These are phyloP conservation scores for Ascaphus truei DNA, from an alignment of 2,113 vertebrate genomes.

Conservation along the genomic window DNA sequence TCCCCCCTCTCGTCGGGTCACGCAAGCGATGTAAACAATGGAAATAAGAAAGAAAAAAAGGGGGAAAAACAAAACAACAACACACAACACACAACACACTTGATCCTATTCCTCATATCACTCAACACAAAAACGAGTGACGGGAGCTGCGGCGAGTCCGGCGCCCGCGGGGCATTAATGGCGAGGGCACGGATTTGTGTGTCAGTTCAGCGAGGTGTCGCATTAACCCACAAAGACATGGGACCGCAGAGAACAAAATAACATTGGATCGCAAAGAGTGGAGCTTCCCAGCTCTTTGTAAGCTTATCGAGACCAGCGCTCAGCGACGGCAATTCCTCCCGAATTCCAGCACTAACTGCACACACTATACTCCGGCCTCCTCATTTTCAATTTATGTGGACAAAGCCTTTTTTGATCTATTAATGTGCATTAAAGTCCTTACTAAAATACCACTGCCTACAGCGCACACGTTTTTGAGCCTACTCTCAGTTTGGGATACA, in stretches of 20 bases:
- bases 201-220: conserved; percentile 12
- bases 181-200: background rate
- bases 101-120: too few relatives aligned
- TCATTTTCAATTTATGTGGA: background rate
- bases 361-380: background rate
- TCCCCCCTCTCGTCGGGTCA: conserved; percentile 5
- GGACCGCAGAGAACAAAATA: too few relatives aligned
- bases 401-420: background rate
- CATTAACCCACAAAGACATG: too few relatives aligned
- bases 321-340: background rate
- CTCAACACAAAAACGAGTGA: too few relatives aligned
- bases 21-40: background rate
- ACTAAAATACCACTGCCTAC: background rate
- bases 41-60: background rate
- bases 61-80: too few relatives aligned
- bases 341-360: background rate
- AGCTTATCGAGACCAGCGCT: conserved; percentile 19
- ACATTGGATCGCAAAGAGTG: too few relatives aligned
- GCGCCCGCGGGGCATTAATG: background rate
- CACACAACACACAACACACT: too few relatives aligned
- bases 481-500: background rate
- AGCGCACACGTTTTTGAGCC: background rate
- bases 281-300: background rate
- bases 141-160: too few relatives aligned
- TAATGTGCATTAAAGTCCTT: background rate